Evolutionary conservation across 1,140 invertebrate species (phyloP).

Genomic region (Melanaphis sacchari): DNA sequence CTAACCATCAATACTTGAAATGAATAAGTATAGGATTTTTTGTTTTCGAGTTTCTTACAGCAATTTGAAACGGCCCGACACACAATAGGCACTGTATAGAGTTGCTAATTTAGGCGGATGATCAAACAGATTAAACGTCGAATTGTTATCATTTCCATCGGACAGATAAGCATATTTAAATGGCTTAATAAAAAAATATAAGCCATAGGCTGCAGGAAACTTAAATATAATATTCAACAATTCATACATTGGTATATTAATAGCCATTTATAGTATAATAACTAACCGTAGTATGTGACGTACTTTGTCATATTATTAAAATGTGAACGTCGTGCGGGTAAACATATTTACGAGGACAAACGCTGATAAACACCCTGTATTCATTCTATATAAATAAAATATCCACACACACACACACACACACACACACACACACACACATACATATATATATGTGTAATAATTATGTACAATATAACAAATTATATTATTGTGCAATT

Average conservation of each 20-base stretch:
- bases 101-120: no score
- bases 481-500: constrained; percentile 43
- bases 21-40: background rate
- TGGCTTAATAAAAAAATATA: no score
- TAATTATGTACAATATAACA: background rate
- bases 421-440: background rate
- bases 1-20: background rate
- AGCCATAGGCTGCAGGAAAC: background rate
- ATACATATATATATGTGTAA: background rate
- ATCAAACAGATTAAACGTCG: no score
- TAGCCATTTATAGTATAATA: no score
- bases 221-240: background rate
- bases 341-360: background rate
- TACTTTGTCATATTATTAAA: no score
- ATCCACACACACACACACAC: no score
- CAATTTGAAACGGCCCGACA: background rate
- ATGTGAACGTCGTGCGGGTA: no score
- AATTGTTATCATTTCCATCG: no score
- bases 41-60: background rate
- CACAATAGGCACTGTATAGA: no score
- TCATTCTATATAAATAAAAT: background rate
- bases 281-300: no score
- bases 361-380: background rate
- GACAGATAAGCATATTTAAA: no score
- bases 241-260: no score